Evolutionary conservation across 1,140 invertebrate genomes (phyloP).

Genomic region (Drosophila athabasca): DNA sequence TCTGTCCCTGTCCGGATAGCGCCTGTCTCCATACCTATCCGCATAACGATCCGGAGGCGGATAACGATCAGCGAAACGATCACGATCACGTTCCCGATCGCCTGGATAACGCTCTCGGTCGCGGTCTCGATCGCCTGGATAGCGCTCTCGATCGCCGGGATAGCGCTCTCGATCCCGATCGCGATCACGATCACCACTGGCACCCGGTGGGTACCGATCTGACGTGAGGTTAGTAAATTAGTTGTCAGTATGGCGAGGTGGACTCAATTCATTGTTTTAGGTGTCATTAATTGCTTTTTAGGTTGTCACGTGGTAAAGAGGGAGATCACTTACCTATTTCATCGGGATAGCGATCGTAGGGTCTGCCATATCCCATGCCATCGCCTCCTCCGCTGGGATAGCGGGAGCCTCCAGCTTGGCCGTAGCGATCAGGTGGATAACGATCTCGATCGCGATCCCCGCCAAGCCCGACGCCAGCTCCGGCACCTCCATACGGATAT

Average conservation of each 20-base stretch:
- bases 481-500: conserved; percentile 73
- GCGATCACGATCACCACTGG: conserved; percentile 80
- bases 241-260: conserved; percentile 63
- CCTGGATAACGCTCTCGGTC: conserved; percentile 73
- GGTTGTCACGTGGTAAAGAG: background rate
- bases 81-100: conserved; percentile 67
- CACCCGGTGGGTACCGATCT: conserved; percentile 82
- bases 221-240: conserved; percentile 65
- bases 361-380: conserved; percentile 56
- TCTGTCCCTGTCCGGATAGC: conserved; percentile 40
- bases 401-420: conserved; percentile 36
- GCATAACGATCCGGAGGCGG: conserved; percentile 51
- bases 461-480: conserved; percentile 13
- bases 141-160: conserved; percentile 77
- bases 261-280: background rate
- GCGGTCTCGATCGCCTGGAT: conserved; percentile 77
- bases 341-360: conserved; percentile 74
- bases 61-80: conserved; percentile 57
- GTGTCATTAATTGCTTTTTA: conserved; percentile 47
- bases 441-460: conserved; percentile 62
- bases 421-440: conserved; percentile 59
- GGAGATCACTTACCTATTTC: conserved; percentile 61
- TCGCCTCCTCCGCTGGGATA: conserved; percentile 55
- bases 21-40: conserved; percentile 41
- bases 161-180: conserved; percentile 75